Evolutionary conservation across 2,888 invertebrate species (phyloP).

Genomic region (Cephus nigrinus): DNA sequence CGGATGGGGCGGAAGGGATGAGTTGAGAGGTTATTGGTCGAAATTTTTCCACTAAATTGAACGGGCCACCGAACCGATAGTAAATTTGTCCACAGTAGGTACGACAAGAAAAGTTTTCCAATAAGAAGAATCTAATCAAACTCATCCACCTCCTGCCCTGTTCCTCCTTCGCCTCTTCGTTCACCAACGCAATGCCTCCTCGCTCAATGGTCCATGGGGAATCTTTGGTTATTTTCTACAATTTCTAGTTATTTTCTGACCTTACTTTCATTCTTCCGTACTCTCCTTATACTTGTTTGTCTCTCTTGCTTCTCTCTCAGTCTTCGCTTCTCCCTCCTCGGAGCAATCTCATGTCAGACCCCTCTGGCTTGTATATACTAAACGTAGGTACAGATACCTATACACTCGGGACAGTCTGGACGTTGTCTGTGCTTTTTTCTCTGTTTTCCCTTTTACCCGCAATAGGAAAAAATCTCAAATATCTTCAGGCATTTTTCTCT

Average conservation of each 20-base stretch:
- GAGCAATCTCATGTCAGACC: too few relatives aligned
- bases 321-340: not conserved
- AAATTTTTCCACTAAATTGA: conserved; percentile 60
- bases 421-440: too few relatives aligned
- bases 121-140: conserved; percentile 60
- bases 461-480: too few relatives aligned
- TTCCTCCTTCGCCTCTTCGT: not conserved
- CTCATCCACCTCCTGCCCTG: conserved; percentile 34
- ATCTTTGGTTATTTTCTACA: too few relatives aligned
- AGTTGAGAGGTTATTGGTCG: conserved; percentile 41
- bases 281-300: conserved; percentile 10
- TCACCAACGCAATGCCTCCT: not conserved
- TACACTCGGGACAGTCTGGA: too few relatives aligned
- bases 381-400: too few relatives aligned
- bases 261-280: not conserved
- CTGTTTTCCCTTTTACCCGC: too few relatives aligned
- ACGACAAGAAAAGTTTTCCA: conserved; percentile 49
- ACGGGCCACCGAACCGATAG: conserved; percentile 47
- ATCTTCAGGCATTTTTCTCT: too few relatives aligned
- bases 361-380: too few relatives aligned
- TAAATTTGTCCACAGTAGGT: too few relatives aligned
- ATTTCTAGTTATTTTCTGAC: too few relatives aligned
- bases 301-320: not conserved
- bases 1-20: too few relatives aligned
- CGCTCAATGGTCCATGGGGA: conserved; percentile 50